A percentile compares a stretch with the other conserved stretches of the same genome.
phyloP scores from a whole-genome alignment of 2,113 vertebrate genomes.

The Elachura formosa region DNA sequence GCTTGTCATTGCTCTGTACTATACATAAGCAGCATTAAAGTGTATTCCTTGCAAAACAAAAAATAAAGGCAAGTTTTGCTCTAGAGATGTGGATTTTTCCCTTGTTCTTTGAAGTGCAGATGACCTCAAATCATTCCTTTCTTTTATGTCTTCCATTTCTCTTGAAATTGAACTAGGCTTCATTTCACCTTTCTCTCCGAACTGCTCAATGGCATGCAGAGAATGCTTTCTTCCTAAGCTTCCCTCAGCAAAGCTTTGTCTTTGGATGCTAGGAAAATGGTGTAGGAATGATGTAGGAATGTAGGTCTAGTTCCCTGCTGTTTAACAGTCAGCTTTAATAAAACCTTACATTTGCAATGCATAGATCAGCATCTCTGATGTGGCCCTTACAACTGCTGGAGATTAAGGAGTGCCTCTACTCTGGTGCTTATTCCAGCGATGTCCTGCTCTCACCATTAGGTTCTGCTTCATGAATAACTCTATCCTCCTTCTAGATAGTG shows the following conservation, averaged over 20 bases:
- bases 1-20: not conserved
- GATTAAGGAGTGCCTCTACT: not conserved
- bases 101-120: not conserved
- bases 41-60: not conserved
- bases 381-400: not conserved
- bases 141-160: not conserved
- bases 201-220: not conserved
- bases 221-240: not conserved
- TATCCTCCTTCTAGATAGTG: not conserved
- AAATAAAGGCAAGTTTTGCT: not conserved
- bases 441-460: not conserved
- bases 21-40: not conserved
- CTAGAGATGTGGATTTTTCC: not conserved
- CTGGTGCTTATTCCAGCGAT: not conserved
- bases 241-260: not conserved
- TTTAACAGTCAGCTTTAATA: not conserved
- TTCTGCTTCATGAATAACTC: not conserved
- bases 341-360: not conserved
- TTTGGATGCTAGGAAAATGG: not conserved
- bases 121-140: not conserved
- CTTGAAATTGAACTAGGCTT: not conserved
- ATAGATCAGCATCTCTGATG: not conserved
- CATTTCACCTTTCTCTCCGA: not conserved
- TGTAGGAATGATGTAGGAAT: not conserved
- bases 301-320: not conserved